phyloP scores from a whole-genome alignment of 2,888 invertebrate species.

The Ischnus inquisitorius region DNA sequence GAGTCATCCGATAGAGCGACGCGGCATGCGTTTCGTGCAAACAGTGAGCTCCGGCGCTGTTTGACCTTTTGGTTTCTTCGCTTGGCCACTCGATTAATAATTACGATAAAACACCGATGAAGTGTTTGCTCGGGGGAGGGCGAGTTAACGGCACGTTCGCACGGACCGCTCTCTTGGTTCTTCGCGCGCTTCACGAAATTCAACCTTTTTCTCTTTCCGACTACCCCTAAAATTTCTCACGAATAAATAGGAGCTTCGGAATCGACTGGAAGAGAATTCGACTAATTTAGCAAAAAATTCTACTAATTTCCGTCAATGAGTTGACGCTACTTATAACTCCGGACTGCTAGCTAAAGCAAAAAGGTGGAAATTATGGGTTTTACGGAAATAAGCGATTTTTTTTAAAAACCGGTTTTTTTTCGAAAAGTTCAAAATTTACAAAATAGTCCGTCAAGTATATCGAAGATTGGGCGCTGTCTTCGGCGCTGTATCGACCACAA shows the following conservation, averaged over 20 bases:
- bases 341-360: too few species aligned
- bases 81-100: conserved; percentile 61
- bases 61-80: conserved; percentile 35
- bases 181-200: conserved; percentile 24
- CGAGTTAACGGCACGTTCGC: conserved; percentile 22
- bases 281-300: not conserved
- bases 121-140: conserved; percentile 19
- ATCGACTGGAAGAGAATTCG: too few species aligned
- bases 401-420: too few species aligned
- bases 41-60: conserved; percentile 34
- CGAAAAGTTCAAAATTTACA: too few species aligned
- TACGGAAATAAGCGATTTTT: too few species aligned
- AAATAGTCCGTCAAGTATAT: too few species aligned
- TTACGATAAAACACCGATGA: conserved; percentile 64
- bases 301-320: not conserved
- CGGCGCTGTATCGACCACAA: too few species aligned
- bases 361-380: too few species aligned
- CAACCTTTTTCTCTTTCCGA: not conserved
- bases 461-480: too few species aligned
- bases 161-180: conserved; percentile 39
- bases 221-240: too few species aligned
- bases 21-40: conserved; percentile 43
- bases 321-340: too few species aligned
- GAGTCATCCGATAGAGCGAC: conserved; percentile 61
- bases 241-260: too few species aligned